Evolutionary conservation across 2,113 vertebrate species (phyloP), one percentile per base, ranked within the genome.

Genomic region (Pseudonaja textilis): DNA sequence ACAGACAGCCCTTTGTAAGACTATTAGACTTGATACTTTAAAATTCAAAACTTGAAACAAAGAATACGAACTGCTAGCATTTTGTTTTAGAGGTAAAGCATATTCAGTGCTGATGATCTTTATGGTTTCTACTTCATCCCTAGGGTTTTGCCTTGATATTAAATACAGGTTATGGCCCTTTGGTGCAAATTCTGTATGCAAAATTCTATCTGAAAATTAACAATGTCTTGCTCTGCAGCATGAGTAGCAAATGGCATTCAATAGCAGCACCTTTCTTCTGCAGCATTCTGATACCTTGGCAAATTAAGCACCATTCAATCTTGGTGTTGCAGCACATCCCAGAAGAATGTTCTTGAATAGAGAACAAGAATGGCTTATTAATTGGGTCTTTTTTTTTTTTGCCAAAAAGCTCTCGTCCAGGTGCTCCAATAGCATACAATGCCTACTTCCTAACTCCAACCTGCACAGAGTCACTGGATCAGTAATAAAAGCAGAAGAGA

Each of bases 381-480:
- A 95, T 61, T 93, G 92, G 34, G 74, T 91, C 57, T 93, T 85
- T 0, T 91, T 81, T 92, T 47, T 89, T 0, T 0, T 92, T 89
- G 25, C 69, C 61, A 91, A 93, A 4, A 5, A 94, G 93, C 95
- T 56, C 93, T n/a, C 93, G 74, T 10, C n/a, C 90, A 85, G 42
- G 87, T 85, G 64, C 88, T 91, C 93, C 95, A 94, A 22, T 94
- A 93, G 90, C 94, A 91, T 92, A 18, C 90, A 87, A 91, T 89
- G 85, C 90, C 93, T 95, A 95, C 96, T 87, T 96, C 89, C 94
- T 92, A 95, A 94, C 92, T 93, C 34, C 69, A 81, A 81, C 95
- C 94, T 74, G 3, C 87, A 11, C 29, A 93, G 34, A 90, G 94
- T 96, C 95, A 18, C 94, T 93, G 90, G 3, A 90, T 11, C 92